Evolutionary conservation across 2,113 vertebrate species (phyloP).

Genomic region (Lutjanus erythropterus): DNA sequence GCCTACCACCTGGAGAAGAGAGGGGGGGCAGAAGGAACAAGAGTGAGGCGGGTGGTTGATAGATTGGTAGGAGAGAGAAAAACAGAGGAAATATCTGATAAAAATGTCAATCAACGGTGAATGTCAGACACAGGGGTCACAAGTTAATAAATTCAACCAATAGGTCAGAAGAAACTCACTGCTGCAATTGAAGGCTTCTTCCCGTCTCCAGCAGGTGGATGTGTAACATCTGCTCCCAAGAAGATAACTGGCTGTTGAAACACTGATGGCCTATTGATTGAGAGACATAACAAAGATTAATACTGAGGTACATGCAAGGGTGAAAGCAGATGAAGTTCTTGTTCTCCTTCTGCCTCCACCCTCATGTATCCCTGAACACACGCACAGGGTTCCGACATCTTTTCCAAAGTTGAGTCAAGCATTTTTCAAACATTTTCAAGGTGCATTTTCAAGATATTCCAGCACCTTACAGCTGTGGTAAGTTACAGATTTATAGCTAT

Average conservation of each 20-base stretch:
- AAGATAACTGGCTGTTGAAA: conserved; percentile 99
- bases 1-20: conserved; percentile 91
- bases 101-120: neutral
- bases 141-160: neutral
- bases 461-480: no score
- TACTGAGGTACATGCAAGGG: neutral
- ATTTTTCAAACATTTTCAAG: no score
- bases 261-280: conserved; percentile 91
- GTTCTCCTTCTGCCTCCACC: no score
- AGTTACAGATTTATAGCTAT: no score
- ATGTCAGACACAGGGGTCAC: neutral
- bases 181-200: conserved; percentile 99
- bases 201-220: conserved; percentile 97
- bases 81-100: neutral
- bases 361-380: no score
- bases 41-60: neutral
- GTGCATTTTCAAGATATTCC: no score
- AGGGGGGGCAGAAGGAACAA: neutral
- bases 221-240: conserved; percentile 98
- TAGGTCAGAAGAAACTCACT: conserved; percentile 83
- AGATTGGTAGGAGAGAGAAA: neutral
- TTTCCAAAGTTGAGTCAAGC: no score
- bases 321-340: no score
- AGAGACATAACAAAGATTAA: neutral
- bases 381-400: no score